Evolutionary conservation across 2,888 invertebrate species (phyloP).

Genomic region (Agonum fuliginosum): DNA sequence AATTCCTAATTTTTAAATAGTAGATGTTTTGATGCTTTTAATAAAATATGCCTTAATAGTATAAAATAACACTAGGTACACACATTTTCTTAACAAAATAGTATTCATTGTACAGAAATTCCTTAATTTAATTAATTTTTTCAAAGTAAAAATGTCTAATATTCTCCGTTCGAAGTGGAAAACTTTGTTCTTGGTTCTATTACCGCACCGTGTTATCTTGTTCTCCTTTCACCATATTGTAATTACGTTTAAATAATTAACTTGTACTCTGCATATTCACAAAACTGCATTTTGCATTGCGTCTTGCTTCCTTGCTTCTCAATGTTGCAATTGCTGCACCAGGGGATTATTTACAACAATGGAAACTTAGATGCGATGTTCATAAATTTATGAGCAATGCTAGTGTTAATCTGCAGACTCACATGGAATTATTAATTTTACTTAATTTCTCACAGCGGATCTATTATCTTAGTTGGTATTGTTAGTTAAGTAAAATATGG

Average conservation of each 20-base stretch:
- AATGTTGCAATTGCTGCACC: not conserved
- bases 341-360: conserved; percentile 26
- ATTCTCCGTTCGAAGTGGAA: not conserved
- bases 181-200: not conserved
- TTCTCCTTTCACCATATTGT: conserved; percentile 23
- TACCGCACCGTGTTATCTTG: not conserved
- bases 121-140: not conserved
- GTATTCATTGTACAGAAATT: too few relatives aligned
- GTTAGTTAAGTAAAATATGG: too few relatives aligned
- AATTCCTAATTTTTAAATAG: too few relatives aligned
- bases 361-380: conserved; percentile 17
- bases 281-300: conserved; percentile 29
- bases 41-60: too few relatives aligned
- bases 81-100: too few relatives aligned
- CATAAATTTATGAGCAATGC: conserved; percentile 13
- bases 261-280: not conserved
- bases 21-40: too few relatives aligned
- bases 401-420: conserved; percentile 27
- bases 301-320: not conserved
- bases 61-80: too few relatives aligned
- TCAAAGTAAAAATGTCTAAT: not conserved
- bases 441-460: not conserved
- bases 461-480: too few relatives aligned
- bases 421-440: conserved; percentile 25
- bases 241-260: conserved; percentile 39